Evolutionary conservation across 2,797 vertebrate genomes (phyloP).

Genomic region (Arrhamphus sclerolepis): DNA sequence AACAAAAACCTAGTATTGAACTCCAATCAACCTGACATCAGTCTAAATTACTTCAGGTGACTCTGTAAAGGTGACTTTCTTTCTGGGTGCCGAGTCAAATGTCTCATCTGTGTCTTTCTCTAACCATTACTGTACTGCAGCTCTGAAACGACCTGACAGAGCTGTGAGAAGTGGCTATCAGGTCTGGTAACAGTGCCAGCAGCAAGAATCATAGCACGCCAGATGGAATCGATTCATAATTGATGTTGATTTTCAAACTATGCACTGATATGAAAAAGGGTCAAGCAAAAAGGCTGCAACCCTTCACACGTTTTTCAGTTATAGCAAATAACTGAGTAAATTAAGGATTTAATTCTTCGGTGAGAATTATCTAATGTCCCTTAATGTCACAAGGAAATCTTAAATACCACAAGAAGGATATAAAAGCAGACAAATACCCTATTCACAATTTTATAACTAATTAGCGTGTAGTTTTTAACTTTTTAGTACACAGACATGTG

Average conservation of each 20-base stretch:
- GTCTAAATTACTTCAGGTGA: slow-evolving; percentile 2
- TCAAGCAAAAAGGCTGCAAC: slow-evolving; percentile 4
- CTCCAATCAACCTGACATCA: slow-evolving; percentile 1
- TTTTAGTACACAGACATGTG: no score
- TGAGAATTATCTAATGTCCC: no score
- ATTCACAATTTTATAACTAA: no score
- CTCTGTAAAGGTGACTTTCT: background rate
- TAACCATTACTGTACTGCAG: slow-evolving; percentile 10
- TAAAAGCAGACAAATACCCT: no score
- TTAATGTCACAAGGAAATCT: no score
- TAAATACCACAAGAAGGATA: no score
- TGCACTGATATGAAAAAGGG: slow-evolving; percentile 16
- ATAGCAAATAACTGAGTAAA: no score
- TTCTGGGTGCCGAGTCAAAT: slow-evolving; percentile 16
- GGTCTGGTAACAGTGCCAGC: slow-evolving; percentile 11
- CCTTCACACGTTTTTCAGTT: background rate
- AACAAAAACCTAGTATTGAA: background rate
- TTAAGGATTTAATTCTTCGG: no score
- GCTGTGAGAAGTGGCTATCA: slow-evolving; percentile 16
- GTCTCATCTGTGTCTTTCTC: slow-evolving; percentile 24
- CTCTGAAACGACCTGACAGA: slow-evolving; percentile 22
- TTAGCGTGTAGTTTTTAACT: no score
- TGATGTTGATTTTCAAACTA: slow-evolving; percentile 43
- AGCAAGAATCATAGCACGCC: slow-evolving; percentile 41
- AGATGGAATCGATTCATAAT: slow-evolving; percentile 59